phyloP scores from a whole-genome alignment of 2,797 vertebrate species.

The Phaenicophaeus curvirostris region DNA sequence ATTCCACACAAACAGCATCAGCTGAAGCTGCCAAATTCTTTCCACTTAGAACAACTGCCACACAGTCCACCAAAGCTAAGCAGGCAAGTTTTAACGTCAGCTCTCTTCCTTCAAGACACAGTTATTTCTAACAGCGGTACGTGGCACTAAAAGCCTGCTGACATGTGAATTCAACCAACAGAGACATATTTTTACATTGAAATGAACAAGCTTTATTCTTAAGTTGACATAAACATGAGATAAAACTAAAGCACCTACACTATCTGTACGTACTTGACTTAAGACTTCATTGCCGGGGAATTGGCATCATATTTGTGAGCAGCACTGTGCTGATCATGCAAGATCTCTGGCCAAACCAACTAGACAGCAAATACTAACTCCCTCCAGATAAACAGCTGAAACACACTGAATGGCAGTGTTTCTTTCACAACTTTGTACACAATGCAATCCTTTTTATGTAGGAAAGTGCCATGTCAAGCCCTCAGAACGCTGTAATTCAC shows the following conservation, averaged over 20 bases:
- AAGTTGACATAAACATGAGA: background rate
- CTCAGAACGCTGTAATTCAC: background rate
- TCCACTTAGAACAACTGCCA: background rate
- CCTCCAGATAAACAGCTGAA: conserved; percentile 28
- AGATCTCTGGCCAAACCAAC: background rate
- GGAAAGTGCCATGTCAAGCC: conserved; percentile 32
- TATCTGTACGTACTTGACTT: background rate
- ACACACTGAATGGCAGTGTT: background rate
- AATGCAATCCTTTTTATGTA: conserved; percentile 9
- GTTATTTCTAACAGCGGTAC: background rate
- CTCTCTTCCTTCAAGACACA: background rate
- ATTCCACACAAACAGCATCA: background rate
- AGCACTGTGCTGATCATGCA: background rate
- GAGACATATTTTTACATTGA: background rate
- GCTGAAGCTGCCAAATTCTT: background rate
- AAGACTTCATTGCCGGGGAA: background rate
- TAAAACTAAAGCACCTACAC: background rate
- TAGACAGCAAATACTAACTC: background rate
- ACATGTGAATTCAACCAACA: rapidly evolving
- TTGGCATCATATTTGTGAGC: background rate
- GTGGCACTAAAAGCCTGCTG: background rate
- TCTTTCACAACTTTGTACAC: conserved; percentile 42
- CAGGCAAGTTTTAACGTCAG: background rate
- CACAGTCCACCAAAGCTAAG: background rate
- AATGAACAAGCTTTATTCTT: background rate